These are phyloP conservation scores for Aphodius sticticus DNA, from an alignment of 2,888 invertebrate genomes.

Conservation along the genomic window DNA sequence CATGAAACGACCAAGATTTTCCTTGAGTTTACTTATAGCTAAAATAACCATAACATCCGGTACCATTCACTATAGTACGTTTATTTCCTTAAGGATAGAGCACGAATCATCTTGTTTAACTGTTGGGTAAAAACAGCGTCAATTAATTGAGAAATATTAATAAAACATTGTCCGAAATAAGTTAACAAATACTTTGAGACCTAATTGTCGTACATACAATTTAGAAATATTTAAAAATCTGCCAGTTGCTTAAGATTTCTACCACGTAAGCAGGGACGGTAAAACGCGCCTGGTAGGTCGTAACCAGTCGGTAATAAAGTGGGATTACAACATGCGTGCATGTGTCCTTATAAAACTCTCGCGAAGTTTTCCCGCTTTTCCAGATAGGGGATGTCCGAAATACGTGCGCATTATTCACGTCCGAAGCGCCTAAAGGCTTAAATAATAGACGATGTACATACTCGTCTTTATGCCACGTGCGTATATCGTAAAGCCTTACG, in stretches of 20 bases:
- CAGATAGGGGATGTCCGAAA: background rate
- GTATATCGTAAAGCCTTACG: background rate
- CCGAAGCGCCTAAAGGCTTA: background rate
- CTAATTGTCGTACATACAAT: background rate
- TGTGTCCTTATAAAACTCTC: background rate
- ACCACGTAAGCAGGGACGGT: background rate
- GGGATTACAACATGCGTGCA: background rate
- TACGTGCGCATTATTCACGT: background rate
- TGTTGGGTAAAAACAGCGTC: no score
- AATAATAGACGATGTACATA: constrained; percentile 4
- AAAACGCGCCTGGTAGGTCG: background rate
- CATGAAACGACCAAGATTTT: no score
- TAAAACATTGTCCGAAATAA: no score
- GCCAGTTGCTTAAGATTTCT: background rate
- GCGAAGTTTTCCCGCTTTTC: background rate
- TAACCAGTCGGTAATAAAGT: background rate
- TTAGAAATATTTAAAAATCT: background rate
- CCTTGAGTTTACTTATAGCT: no score
- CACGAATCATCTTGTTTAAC: no score
- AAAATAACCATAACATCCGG: no score
- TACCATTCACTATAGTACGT: no score
- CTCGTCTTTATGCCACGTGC: background rate
- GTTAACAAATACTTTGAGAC: no score
- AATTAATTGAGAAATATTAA: no score
- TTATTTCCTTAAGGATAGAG: no score